Conservation (phyloP, 2,797 vertebrate genomes). For the Staurois parvus region DNA sequence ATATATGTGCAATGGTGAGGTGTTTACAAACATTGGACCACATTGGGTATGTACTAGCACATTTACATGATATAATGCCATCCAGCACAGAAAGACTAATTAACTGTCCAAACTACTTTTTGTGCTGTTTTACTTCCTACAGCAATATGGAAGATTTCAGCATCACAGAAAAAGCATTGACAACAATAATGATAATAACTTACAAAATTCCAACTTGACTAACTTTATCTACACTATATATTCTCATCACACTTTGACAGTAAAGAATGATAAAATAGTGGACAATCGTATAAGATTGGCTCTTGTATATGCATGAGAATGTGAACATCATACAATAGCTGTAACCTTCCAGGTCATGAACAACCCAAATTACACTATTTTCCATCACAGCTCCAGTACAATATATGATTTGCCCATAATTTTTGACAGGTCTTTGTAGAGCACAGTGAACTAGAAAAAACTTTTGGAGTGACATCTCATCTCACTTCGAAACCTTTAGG, state of each 20-base stretch:
- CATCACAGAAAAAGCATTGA: not conserved
- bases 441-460: slow-evolving; percentile 15
- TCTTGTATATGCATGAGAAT: slow-evolving; percentile 13
- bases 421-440: slow-evolving; percentile 18
- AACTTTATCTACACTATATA: not conserved
- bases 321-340: slow-evolving; percentile 30
- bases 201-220: not conserved
- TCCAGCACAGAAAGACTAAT: too few relatives aligned
- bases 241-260: not conserved
- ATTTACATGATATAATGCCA: too few relatives aligned
- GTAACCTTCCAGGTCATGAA: slow-evolving; percentile 4
- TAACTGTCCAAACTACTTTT: too few relatives aligned
- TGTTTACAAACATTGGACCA: too few relatives aligned
- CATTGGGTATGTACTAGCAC: too few relatives aligned
- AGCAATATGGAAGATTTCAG: too few relatives aligned
- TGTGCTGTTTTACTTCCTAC: too few relatives aligned
- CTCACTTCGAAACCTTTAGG: not conserved
- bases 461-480: not conserved
- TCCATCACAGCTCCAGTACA: not conserved
- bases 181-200: not conserved
- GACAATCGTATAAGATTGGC: not conserved
- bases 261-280: not conserved
- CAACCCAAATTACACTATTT: slow-evolving; percentile 34
- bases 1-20: too few relatives aligned
- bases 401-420: slow-evolving; percentile 40